Evolutionary conservation across 2,113 vertebrate genomes (phyloP), one percentile per base, ranked within the genome.

Genomic region (Trichomycterus rosablanca): DNA sequence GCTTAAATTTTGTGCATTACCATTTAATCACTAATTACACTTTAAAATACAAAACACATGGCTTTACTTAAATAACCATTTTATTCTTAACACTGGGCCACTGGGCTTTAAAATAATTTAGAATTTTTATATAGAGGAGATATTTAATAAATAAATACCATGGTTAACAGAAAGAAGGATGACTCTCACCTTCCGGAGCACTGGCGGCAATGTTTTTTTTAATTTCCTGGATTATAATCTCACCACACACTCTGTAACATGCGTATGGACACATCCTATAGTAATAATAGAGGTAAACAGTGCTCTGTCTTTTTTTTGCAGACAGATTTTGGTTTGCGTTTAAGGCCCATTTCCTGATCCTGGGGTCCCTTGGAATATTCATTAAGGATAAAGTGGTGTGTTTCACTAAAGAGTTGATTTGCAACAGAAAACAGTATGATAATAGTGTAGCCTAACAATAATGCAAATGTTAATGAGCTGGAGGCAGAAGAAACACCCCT

Each of bases 391-490:
- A 66, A 66, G 71, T 69, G 73, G 40, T 70, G 80, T 70, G 68
- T 75, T 69, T 74, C 75, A 60, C 76, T 71, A 72, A 79, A 72
- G 76, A 77, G 78, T 76, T 80, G 80, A 86, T 86, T 86, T 83
- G 79, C 80, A 83, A 83, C 81, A 80, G 81, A 78, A 87, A 83
- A 81, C 75, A 57, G 64, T 46, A 68, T 73, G 63, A 81, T 80
- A 85, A 86, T 82, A 78, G 77, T 58, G 55, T 34, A 18, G 61
- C 51, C 42, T 70, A 71, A 71, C 55, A 57, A 81, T 81, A 80
- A 86, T 85, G 74, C 72, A 75, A 78, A 89, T 89, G 85, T 79
- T 78, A 86, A 89, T 88, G 74, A 80, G 74, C 50, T 66, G 32
- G 62, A 74, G 66, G 51, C 23, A 71, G 48, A 74, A 75, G 68